A percentile compares a stretch with the other conserved stretches of the same genome.
These are phyloP conservation scores for Glossosoma conforme DNA, from an alignment of 1,140 invertebrate genomes.

Conservation along the genomic window DNA sequence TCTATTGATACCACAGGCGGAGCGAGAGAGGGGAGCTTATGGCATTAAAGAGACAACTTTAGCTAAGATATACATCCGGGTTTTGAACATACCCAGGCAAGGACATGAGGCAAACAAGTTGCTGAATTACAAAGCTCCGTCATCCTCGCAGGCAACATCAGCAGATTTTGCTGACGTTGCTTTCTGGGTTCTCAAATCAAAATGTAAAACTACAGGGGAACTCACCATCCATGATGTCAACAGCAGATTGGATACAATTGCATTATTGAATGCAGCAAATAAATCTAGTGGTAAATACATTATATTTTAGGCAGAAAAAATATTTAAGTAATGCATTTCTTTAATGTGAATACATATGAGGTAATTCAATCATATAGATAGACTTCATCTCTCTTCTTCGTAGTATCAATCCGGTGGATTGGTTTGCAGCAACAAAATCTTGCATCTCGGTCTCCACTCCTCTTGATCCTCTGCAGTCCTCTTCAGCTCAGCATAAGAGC, in stretches of 20 bases:
- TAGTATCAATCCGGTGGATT: no score
- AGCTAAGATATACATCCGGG: slow-evolving; percentile 53
- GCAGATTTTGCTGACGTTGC: slow-evolving; percentile 71
- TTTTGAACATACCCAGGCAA: slow-evolving; percentile 53
- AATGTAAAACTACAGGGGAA: slow-evolving; percentile 49
- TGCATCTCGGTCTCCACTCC: no score
- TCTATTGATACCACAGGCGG: slow-evolving; percentile 54
- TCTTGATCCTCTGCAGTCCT: no score
- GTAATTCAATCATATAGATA: no score
- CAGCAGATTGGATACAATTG: slow-evolving; percentile 63
- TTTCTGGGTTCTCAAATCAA: slow-evolving; percentile 61
- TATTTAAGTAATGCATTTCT: no score
- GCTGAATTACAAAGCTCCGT: slow-evolving; percentile 43
- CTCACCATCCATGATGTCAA: slow-evolving; percentile 65
- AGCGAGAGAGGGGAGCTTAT: slow-evolving; percentile 48
- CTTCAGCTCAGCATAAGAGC: no score
- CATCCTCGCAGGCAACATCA: slow-evolving; percentile 13
- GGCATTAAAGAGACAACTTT: slow-evolving; percentile 52
- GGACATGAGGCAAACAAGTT: slow-evolving; percentile 53
- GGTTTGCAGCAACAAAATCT: no score
- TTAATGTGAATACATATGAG: no score
- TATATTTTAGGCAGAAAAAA: no score
- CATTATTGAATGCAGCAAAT: slow-evolving; percentile 51
- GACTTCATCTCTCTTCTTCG: no score
- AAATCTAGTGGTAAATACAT: slow-evolving; percentile 45